Conservation (phyloP, 2,113 vertebrate species). For the Caranx ignobilis region DNA sequence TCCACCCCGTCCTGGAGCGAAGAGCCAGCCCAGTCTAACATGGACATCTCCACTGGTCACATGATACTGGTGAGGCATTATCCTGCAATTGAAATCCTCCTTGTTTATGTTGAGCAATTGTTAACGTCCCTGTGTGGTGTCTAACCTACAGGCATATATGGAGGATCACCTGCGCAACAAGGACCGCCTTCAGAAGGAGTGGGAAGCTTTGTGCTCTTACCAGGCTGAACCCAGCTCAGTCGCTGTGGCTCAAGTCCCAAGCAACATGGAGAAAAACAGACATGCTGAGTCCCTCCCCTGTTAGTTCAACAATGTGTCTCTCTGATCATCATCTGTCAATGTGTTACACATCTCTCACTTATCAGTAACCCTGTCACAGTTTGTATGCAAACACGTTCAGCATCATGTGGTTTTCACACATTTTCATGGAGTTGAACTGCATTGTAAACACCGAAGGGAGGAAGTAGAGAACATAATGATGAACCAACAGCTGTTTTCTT, state of each 20-base stretch:
- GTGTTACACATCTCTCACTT: not conserved
- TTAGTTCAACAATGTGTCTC: constrained; percentile 80
- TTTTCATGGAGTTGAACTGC: not conserved
- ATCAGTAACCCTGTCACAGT: not conserved
- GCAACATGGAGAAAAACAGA: constrained; percentile 94
- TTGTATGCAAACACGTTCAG: not conserved
- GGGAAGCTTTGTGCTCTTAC: constrained; percentile 95
- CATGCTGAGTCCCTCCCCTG: constrained; percentile 91
- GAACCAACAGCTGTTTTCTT: not conserved
- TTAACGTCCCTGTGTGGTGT: not conserved
- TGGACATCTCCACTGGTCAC: constrained; percentile 99
- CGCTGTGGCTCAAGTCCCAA: constrained; percentile 83
- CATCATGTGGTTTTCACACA: not conserved
- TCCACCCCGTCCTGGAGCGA: constrained; percentile 98
- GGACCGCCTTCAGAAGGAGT: constrained; percentile 95
- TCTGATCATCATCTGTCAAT: not conserved
- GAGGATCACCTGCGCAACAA: constrained; percentile 96
- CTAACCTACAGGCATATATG: constrained; percentile 91
- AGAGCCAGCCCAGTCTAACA: constrained; percentile 98
- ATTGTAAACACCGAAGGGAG: not conserved
- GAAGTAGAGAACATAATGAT: not conserved
- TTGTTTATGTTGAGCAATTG: not conserved
- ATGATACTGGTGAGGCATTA: constrained; percentile 93
- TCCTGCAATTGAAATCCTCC: not conserved
- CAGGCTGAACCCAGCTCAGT: constrained; percentile 94